A percentile compares a stretch with the other conserved stretches of the same genome.
phyloP scores from a whole-genome alignment of 1,140 invertebrate genomes.

The Globodera ellingtonae region DNA sequence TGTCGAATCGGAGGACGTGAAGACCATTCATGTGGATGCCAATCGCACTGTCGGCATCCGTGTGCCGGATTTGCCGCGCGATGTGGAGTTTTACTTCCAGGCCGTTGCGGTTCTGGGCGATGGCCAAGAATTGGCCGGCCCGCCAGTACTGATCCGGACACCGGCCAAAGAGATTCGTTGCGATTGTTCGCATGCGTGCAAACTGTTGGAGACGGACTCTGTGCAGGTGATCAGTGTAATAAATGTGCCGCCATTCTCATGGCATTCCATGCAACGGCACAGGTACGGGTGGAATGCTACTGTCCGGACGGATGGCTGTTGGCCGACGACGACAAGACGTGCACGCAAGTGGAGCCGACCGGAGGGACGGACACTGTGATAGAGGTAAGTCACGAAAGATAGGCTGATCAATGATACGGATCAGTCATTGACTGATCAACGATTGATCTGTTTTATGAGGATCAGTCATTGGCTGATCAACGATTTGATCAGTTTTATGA shows the following conservation, averaged over 20 bases:
- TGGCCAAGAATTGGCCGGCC: constrained; percentile 47
- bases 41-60: constrained; percentile 38
- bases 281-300: constrained; percentile 49
- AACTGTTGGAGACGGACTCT: constrained; percentile 48
- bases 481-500: too few relatives aligned
- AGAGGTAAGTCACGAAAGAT: constrained; percentile 34
- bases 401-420: not conserved
- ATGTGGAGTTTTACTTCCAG: constrained; percentile 62
- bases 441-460: not conserved
- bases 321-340: constrained; percentile 51
- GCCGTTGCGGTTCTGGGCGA: constrained; percentile 50
- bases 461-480: not conserved
- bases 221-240: constrained; percentile 26
- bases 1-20: constrained; percentile 40
- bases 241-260: too few relatives aligned
- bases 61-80: constrained; percentile 41
- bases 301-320: constrained; percentile 57
- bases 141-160: constrained; percentile 45
- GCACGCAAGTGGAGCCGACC: constrained; percentile 33
- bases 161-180: constrained; percentile 61
- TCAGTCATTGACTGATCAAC: not conserved
- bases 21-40: constrained; percentile 20
- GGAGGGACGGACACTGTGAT: constrained; percentile 19
- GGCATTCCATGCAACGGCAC: too few relatives aligned
- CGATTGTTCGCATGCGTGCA: constrained; percentile 62